Evolutionary conservation across 1,140 invertebrate genomes (phyloP).

Genomic region (Apis dorsata): DNA sequence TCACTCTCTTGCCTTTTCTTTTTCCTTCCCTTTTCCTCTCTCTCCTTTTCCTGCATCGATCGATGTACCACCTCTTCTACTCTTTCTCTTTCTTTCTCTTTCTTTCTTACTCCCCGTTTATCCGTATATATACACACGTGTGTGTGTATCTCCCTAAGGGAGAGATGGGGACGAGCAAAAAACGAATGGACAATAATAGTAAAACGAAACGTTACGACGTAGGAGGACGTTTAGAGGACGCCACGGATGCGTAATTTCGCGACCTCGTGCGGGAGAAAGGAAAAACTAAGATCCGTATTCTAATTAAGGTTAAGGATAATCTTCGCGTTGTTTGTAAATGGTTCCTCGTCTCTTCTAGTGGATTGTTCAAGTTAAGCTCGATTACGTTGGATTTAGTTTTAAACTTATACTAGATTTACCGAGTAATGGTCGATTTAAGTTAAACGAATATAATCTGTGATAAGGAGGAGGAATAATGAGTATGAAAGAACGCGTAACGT

Average conservation of each 20-base stretch:
- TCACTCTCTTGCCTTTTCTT: conserved; percentile 32
- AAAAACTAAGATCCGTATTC: conserved; percentile 29
- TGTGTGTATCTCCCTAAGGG: not conserved
- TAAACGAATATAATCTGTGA: too few species aligned
- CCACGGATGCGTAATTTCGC: not conserved
- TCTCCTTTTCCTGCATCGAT: not conserved
- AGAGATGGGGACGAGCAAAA: too few species aligned
- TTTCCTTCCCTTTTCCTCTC: not conserved
- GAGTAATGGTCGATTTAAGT: too few species aligned
- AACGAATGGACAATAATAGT: not conserved
- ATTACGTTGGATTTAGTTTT: too few species aligned
- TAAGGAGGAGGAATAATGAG: not conserved
- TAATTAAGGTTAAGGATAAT: too few species aligned
- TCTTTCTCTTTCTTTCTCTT: not conserved
- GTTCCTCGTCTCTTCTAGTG: too few species aligned
- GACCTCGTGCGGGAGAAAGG: conserved; percentile 36
- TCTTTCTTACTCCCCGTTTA: not conserved
- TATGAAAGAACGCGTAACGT: too few species aligned
- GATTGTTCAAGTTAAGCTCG: too few species aligned
- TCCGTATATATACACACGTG: not conserved
- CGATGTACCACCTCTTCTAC: not conserved
- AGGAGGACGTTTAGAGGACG: conserved; percentile 47
- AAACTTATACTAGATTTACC: too few species aligned
- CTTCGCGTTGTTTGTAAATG: too few species aligned
- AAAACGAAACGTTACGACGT: conserved; percentile 12